Percentiles rank a stretch among this genome's conserved stretches.
phyloP scores from a whole-genome alignment of 2,113 vertebrate species.

The Clinocottus analis region DNA sequence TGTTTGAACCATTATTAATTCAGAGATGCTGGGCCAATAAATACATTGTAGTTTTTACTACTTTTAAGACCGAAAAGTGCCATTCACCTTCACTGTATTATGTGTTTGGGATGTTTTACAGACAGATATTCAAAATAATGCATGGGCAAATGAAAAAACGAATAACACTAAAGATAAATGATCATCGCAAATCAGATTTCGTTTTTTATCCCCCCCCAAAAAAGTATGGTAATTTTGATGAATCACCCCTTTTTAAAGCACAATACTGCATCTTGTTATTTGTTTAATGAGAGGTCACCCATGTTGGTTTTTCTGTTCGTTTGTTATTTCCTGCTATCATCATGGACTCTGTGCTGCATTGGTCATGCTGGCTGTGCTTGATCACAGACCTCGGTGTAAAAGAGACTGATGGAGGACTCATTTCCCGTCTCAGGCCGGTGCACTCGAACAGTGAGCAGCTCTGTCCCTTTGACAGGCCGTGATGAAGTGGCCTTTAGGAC shows the following conservation, averaged over 20 bases:
- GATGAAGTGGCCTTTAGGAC: constrained; percentile 67
- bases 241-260: neutral
- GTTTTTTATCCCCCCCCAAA: neutral
- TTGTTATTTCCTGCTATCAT: constrained; percentile 2
- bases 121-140: neutral
- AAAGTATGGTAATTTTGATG: neutral
- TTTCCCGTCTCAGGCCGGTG: constrained; percentile 26
- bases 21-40: neutral
- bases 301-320: neutral
- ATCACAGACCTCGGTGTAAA: constrained; percentile 15
- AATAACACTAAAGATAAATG: neutral
- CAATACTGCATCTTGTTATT: neutral
- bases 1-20: neutral
- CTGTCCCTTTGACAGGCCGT: constrained; percentile 62
- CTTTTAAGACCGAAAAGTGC: neutral
- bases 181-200: neutral
- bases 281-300: neutral
- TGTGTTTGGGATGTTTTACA: neutral
- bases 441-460: constrained; percentile 50
- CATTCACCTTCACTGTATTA: neutral
- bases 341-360: neutral
- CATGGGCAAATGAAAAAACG: neutral
- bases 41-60: neutral
- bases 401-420: constrained; percentile 41
- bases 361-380: neutral